Evolutionary conservation across 2,113 vertebrate species (phyloP), one percentile per base, ranked within the genome.

Genomic region (Atractosteus spatula): DNA sequence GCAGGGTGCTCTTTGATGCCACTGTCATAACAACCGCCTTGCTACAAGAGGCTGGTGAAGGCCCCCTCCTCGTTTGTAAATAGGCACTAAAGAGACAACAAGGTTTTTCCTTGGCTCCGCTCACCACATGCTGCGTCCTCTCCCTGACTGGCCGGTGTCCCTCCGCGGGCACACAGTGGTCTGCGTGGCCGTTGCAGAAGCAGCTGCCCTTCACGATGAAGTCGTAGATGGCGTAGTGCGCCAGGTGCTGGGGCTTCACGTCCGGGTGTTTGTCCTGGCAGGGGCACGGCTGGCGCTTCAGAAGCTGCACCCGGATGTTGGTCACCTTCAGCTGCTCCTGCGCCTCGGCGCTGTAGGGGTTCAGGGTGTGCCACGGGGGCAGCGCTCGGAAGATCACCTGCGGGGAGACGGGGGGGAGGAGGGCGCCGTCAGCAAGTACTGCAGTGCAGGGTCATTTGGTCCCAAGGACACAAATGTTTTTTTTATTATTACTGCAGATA

Each of bases 171-270:
- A 92, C 29, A 8, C 97, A 99, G 65, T 93, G 94, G 79, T 98
- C 96, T 0, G 97, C 95, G 0, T 99, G 96, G 72, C 97, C 97
- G 0, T 97, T 96, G 76, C 97, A 99, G 87, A 97, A 95, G 85
- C 97, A 99, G 89, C 96, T 98, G 75, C 97, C 97, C 84, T 96
- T 98, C 76, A 95, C 93, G 1, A 99, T 97, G 81, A 99, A 94
- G 86, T 99, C 96, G 0, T 97, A 98, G 85, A 99, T 69, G 7
- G 95, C 96, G 0, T 96, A 98, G 85, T 96, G 94, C 8, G 78
- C 89, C 7, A 88, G 69, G 0, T 82, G 86, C 0, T 83, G 86
- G 10, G 84, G 87, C 57, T 77, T 77, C 2, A 74, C 2, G 0
- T 78, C 66, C 5, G 79, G 29, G 64, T 86, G 11, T 66, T 83